Base-by-base conservation (phyloP, 2,888 invertebrate species). In the Odontomyia ornata region DNA sequence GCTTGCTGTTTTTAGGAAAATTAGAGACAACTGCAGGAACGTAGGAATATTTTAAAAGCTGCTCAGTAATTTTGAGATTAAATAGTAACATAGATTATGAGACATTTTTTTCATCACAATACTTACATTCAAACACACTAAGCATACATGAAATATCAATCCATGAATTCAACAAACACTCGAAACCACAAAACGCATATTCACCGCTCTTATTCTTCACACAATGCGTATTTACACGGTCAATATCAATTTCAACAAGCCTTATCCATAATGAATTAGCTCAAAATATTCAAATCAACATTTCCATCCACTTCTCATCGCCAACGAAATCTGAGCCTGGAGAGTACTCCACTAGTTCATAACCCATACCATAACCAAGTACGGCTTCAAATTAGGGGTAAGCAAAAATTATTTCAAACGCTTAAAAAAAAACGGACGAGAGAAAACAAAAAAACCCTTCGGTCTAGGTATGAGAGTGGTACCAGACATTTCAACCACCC, bases 401-500 rank as follows among this genome's bases (percentile, higher is more conserved):
- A 57, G 46, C 56, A 73, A 73, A 69, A 57, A 73, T 57, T 60
- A 73, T 57, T 73, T 57, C 13, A 36, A 73, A 23, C 57, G 27
- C 36, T 57, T 73, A 73, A 73, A 36, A 27, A n/a, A 3, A 3
- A 18, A 4, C 36, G 67, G 46, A 67, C 43, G 27, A 30, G 47
- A 69, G n/a, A n/a, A 62, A 23, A 5, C 36, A 43, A 65, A 69
- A 28, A 28, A 64, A 64, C 23, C 25, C 30, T 25, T 11, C 23
- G 28, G n/a, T 9, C 21, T 15, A 1, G 60, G 57, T 23, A 57
- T 36, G 60, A 60, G 73, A 18, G 13, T 23, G 73, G 57, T 43
- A 73, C 73, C 60, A 73, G 43, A 73, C 73, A 73, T 43, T 77
- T 76, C 47, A 78, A 57, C 76, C 76, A 78, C 78, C 78, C 78